Evolutionary conservation across 2,888 invertebrate species (phyloP).

Genomic region (Didymodactylos carnosus): DNA sequence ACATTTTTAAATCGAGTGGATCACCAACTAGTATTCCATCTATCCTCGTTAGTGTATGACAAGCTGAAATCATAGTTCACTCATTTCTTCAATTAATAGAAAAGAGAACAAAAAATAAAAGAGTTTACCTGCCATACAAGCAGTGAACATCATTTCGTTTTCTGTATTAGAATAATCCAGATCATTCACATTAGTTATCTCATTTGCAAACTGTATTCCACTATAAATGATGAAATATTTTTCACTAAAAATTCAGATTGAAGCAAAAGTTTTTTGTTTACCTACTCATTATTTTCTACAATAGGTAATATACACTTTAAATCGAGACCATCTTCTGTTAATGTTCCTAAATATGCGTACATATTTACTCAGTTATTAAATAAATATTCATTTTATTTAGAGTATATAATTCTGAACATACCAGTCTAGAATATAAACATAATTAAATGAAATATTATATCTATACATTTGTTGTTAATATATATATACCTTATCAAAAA

Average conservation of each 20-base stretch:
- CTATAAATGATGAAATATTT: too few relatives aligned
- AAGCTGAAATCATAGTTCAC: conserved; percentile 39
- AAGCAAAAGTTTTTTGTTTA: too few relatives aligned
- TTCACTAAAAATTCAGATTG: too few relatives aligned
- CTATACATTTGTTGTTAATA: too few relatives aligned
- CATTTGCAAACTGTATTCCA: background rate
- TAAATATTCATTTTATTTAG: too few relatives aligned
- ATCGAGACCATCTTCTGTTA: conserved; percentile 35
- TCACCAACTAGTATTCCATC: conserved; percentile 34
- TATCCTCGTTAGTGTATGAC: conserved; percentile 37
- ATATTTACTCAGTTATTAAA: too few relatives aligned
- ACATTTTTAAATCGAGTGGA: conserved; percentile 38
- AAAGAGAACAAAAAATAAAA: background rate
- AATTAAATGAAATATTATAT: too few relatives aligned
- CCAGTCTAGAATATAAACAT: too few relatives aligned
- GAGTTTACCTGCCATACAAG: background rate
- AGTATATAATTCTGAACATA: too few relatives aligned
- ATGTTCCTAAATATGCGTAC: conserved; percentile 25
- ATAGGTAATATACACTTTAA: conserved; percentile 29
- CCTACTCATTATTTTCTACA: too few relatives aligned
- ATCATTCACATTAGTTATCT: background rate
- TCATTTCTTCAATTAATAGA: background rate
- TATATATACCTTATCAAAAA: conserved; percentile 36
- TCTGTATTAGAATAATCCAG: background rate
- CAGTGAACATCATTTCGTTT: background rate